Base-by-base conservation (phyloP, 92 coral and sea anemone genomes). In the Phenganax subtilis region DNA sequence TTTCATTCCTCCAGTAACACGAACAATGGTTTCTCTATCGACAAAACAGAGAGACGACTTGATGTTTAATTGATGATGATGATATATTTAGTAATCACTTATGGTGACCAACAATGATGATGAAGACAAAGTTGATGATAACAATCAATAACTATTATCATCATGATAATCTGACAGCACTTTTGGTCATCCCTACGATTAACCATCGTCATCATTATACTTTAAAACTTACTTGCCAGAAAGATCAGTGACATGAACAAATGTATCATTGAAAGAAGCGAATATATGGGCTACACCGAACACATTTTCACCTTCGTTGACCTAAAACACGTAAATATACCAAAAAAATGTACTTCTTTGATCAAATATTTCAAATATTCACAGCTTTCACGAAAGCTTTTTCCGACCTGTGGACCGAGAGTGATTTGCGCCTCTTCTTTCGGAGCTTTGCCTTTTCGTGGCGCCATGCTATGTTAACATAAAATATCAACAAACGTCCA, bases 1-100 rank as follows among this genome's bases (percentile, higher is more conserved):
- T 60, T 94, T 94, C 98, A 94, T 94, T 57, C 98, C 98, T 76
- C 98, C 98, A 27, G 98, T 94, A 20, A 94, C 98, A 79, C 97
- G 90, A 30, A 93, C 97, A 25, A 94, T 86, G 51, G 98, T 94
- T 85, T 94, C 98, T 86, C 98, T 94, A 37, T 28, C 20, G 31
- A 81, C 64, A 8, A 81, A 54, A 47, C 62, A 53, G 31, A 6
- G 7, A 6, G 28, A 9, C 55, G 16, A 7, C 61, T 28, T 12
- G 80, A 44, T 10, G 29, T n/a, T 55, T 4, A 15, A 27, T 61
- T 65, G 75, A n/a, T 62, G 12, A 20, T 51, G 10, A 30, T n/a
- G 8, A 80, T 11, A 2, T 2, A 55, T 28, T 20, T 20, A 12
- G 55, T 61, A 62, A 6, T 51, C 55, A 15, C 27, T 30, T 0